Base-by-base conservation (phyloP, 2,113 vertebrate genomes). In the Corythornis cristatus region DNA sequence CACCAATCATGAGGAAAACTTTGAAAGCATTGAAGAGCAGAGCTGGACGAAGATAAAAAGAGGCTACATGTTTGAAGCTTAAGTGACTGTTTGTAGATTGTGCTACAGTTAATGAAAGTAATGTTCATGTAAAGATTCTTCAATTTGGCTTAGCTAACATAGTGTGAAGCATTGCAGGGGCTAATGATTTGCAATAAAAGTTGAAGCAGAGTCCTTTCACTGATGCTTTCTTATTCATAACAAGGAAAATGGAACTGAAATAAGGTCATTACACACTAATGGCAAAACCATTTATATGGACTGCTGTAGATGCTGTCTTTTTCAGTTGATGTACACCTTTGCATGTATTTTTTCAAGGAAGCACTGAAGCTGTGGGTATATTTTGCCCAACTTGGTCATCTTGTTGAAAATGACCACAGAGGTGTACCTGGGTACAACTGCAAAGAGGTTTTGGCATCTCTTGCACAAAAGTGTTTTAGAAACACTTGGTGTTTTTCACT, bases 1-100 rank as follows among this genome's bases (percentile, higher is more conserved):
- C 98, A 76, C 98, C 98, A 79, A 98, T 98, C 93, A 99, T 99
- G 98, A 98, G 97, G 75, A 98, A 98, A 96, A 98, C 98, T 57
- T 93, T 99, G 87, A 98, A 97, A 95, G 97, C 97, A 9, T 97
- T 98, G 90, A 98, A 96, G 95, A 98, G 95, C 33, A 97, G 98
- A 94, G 73, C 97, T 64, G 97, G 97, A 77, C 96, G 96, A 33
- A 93, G 97, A 95, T 98, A 75, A 97, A 96, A 60, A 25, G 45
- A 79, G 10, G 28, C 37, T 75, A 20, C 2, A 0, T 46, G 17
- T 70, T 57, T 74, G 68, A 88, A 73, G 26, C 28, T 83, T 54
- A 29, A 29, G 6, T 58, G 31, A 66, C 37, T 64, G 9, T 31
- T 35, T 68, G 18, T 61, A 12, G 67, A 43, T 77, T 13, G 11